Evolutionary conservation across 2,888 invertebrate species (phyloP).

Genomic region (Zhuqinia jingwanae): DNA sequence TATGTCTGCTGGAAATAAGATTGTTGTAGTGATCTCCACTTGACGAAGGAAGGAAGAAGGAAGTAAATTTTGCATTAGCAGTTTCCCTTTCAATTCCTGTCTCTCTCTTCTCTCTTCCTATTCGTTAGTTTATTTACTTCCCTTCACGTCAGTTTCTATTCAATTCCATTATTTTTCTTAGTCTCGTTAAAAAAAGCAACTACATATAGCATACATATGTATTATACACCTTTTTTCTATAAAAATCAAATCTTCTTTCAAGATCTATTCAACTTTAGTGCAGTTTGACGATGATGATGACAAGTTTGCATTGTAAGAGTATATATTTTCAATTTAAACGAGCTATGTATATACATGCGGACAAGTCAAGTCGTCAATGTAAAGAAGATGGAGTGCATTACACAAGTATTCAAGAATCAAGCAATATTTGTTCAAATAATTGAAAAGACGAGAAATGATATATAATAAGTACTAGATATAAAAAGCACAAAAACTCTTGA

Average conservation of each 20-base stretch:
- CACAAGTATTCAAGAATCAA: background rate
- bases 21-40: constrained; percentile 31
- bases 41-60: background rate
- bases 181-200: background rate
- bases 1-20: constrained; percentile 17
- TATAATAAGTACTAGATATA: background rate
- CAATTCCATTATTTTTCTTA: constrained; percentile 7
- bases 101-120: too few relatives aligned
- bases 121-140: background rate
- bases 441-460: constrained; percentile 25
- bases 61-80: constrained; percentile 43
- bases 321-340: too few relatives aligned
- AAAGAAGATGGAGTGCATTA: background rate
- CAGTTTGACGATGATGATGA: too few relatives aligned
- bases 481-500: constrained; percentile 4
- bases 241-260: too few relatives aligned
- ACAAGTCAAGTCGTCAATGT: background rate
- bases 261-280: too few relatives aligned
- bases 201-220: too few relatives aligned
- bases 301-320: too few relatives aligned
- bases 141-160: constrained; percentile 10
- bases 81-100: background rate
- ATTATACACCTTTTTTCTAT: too few relatives aligned
- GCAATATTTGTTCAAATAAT: constrained; percentile 34
- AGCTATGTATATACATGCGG: too few relatives aligned